A percentile compares a stretch with the other conserved stretches of the same genome.
These are phyloP conservation scores for Drosophila takahashii DNA, from an alignment of 1,140 invertebrate genomes.

Conservation along the genomic window DNA sequence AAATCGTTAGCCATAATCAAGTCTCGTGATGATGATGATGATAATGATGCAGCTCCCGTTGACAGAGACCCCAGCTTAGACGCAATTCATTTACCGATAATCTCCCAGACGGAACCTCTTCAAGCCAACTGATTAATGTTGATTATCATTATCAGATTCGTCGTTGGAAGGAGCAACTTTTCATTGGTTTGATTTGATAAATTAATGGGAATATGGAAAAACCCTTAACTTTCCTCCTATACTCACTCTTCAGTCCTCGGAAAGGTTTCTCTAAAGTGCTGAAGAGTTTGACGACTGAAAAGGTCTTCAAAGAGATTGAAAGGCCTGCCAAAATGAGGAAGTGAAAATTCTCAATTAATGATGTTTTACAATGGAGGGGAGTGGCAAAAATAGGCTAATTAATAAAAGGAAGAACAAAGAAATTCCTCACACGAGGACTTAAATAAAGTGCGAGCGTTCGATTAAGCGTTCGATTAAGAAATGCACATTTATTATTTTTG, in stretches of 20 bases:
- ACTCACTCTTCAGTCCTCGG: not conserved
- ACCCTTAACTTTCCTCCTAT: conserved; percentile 8
- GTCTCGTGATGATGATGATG: conserved; percentile 29
- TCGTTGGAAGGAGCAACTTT: conserved; percentile 35
- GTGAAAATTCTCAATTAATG: conserved; percentile 44
- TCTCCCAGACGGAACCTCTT: conserved; percentile 44
- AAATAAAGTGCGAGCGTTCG: not conserved
- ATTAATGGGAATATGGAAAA: conserved; percentile 65
- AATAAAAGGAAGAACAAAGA: not conserved
- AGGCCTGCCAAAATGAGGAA: conserved; percentile 3
- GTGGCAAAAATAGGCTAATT: not conserved
- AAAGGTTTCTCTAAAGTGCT: conserved; percentile 28
- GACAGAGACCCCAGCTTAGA: conserved; percentile 39
- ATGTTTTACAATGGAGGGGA: no score
- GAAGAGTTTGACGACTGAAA: conserved; percentile 25
- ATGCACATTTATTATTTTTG: no score
- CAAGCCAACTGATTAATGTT: conserved; percentile 75
- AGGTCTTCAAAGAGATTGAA: not conserved
- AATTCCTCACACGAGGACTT: not conserved
- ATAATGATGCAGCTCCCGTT: conserved; percentile 40
- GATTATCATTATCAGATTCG: conserved; percentile 61
- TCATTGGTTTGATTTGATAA: conserved; percentile 71
- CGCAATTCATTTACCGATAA: conserved; percentile 75
- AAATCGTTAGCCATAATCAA: conserved; percentile 28
- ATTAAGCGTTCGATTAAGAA: not conserved